A percentile compares a stretch with the other conserved stretches of the same genome.
phyloP scores from a whole-genome alignment of 2,797 vertebrate species.

The Coluber constrictor region DNA sequence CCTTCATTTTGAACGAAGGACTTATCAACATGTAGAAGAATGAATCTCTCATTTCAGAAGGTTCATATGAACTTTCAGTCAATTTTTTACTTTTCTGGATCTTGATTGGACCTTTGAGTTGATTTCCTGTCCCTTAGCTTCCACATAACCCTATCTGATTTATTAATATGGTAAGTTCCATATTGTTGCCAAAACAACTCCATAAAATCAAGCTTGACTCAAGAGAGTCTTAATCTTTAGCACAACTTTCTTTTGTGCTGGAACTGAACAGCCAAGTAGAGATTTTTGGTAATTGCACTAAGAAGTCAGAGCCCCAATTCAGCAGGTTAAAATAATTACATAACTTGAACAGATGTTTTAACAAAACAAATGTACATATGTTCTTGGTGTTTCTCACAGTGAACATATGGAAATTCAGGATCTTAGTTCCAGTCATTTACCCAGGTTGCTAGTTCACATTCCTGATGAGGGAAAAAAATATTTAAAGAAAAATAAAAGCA shows the following conservation, averaged over 20 bases:
- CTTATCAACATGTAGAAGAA: constrained; percentile 31
- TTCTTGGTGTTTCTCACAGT: not conserved
- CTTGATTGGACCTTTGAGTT: constrained; percentile 15
- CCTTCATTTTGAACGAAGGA: constrained; percentile 40
- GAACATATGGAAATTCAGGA: not conserved
- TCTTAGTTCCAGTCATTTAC: not conserved
- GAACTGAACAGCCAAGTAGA: not conserved
- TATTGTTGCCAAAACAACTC: not conserved
- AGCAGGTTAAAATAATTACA: not conserved
- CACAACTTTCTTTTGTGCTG: constrained; percentile 32
- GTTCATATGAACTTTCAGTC: constrained; percentile 15
- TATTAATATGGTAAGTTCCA: constrained; percentile 27
- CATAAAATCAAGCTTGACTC: not conserved
- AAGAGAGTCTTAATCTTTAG: not conserved
- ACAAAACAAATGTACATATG: not conserved
- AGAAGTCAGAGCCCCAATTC: not conserved
- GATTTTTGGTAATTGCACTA: not conserved
- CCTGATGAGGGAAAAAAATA: not conserved
- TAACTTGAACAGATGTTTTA: not conserved
- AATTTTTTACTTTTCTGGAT: not conserved
- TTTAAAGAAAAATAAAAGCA: not conserved
- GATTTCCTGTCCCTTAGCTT: constrained; percentile 32
- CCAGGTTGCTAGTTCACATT: not conserved
- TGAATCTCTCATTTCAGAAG: constrained; percentile 31
- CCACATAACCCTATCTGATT: constrained; percentile 30